Evolutionary conservation across 2,888 invertebrate genomes (phyloP), one percentile per base, ranked within the genome.

Genomic region (Hermodice carunculata): DNA sequence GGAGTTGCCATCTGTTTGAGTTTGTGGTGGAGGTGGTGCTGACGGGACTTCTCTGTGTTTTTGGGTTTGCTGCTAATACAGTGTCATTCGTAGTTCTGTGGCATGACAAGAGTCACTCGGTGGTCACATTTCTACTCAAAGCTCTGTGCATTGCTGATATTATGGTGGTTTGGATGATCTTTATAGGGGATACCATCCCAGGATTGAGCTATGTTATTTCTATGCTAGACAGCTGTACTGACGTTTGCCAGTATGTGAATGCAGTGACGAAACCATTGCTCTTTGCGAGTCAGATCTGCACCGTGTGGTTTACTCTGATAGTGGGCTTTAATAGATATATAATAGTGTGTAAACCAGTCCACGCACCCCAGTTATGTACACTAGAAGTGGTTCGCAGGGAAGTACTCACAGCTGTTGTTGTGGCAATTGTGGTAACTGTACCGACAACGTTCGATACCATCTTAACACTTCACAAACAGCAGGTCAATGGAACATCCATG

Each of bases 91-190:
- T 59, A 6, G 61, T 57, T 22, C 56, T 69, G 11, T 69, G 69
- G 69, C 43, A 43, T 24, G 59, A 68, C 17, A 37, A 57, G 32
- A 24, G 31, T 6, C 28, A 34, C 26, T 28, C 64, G 28, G 29
- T 58, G n/a, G n/a, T 62, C 42, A 61, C 61, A 6, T 64, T 64
- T 40, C 57, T 69, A 19, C 48, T 69, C 14, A 57, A 67, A 31
- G 64, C 64, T 14, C 37, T 58, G 17, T 11, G 63, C 32, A 44
- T 61, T 14, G 63, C 69, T 6, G 67, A 70, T 54, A 49, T 64
- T 3, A 57, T 46, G 31, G 51, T 65, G 17, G 28, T 67, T 6
- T 70, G 70, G 70, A 64, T 70, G 62, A 32, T 70, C n/a, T 70
- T 65, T 57, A 56, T 70, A 3, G 61, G 53, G 19, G 65, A 70